phyloP scores from a whole-genome alignment of 1,140 invertebrate genomes.

The Danaus melanippus region DNA sequence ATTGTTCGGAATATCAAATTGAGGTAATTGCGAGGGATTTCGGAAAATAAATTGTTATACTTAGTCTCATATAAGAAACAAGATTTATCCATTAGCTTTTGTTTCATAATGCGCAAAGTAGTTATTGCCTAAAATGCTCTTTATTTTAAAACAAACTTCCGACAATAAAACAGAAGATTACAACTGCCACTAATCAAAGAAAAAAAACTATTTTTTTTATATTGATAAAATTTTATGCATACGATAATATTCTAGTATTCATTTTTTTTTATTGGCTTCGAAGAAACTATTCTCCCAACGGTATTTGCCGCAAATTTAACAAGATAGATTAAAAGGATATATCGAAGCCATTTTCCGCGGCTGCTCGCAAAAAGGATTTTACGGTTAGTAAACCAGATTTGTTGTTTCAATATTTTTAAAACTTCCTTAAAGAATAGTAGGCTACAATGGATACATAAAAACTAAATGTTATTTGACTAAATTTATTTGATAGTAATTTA shows the following conservation, averaged over 20 bases:
- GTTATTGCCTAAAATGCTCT: no score
- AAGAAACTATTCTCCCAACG: slow-evolving; percentile 7
- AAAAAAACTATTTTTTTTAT: no score
- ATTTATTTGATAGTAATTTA: no score
- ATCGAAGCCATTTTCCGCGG: slow-evolving; percentile 5
- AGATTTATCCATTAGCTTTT: slow-evolving; percentile 8
- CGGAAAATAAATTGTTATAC: slow-evolving; percentile 22
- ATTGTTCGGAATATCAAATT: not conserved
- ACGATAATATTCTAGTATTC: no score
- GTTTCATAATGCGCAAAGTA: no score
- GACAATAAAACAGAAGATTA: no score
- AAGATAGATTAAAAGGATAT: slow-evolving; percentile 11
- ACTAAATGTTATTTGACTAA: no score
- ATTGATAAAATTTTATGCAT: no score
- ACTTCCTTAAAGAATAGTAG: no score
- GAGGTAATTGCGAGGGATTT: slow-evolving; percentile 35
- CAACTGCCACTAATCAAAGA: no score
- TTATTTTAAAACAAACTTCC: no score
- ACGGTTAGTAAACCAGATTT: not conserved
- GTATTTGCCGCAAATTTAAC: not conserved
- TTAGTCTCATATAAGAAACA: slow-evolving; percentile 12
- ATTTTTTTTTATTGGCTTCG: not conserved
- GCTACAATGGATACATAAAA: no score
- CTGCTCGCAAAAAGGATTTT: not conserved
- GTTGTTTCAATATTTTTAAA: not conserved